Base-by-base conservation (phyloP, 2,797 vertebrate species). In the Euphonia xanthogaster region DNA sequence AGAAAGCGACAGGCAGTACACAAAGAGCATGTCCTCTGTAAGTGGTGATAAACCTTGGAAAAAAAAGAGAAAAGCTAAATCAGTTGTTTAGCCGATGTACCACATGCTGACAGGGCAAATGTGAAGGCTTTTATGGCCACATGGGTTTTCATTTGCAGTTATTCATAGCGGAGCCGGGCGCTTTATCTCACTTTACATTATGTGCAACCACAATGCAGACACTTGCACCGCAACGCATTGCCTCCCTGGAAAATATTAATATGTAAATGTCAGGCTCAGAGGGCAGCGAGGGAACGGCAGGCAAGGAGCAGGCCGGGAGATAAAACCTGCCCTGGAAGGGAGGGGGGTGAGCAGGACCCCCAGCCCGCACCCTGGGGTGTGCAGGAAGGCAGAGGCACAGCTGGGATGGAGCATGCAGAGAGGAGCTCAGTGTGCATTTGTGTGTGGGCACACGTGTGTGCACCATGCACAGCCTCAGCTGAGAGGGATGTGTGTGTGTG, bases 131-230 rank as follows among this genome's bases (percentile, higher is more conserved):
- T 96, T 96, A 92, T 84, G 91, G 97, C 97, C 97, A 94, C 94
- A 60, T 94, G 83, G 97, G 96, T 90, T 96, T 93, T 90, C 96
- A 94, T 97, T 96, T 96, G 97, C 93, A 96, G 91, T 94, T 96
- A 97, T 97, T 98, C 97, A 97, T 90, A 95, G 95, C 67, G 91
- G 95, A 95, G 93, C 97, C 81, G 35, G 75, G 95, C 72, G 94
- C 97, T 97, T 98, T 97, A 98, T 98, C 98, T 98, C 93, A 80
- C 95, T 95, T 96, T 96, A 86, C 98, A 95, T 96, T 96, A 97
- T 96, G 97, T 85, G 96, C 96, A 94, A 97, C 98, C 97, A 97
- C 82, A 94, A 97, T 93, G 96, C 96, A 96, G 97, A 96, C 97
- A 77, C 98, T 96, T 78, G 97, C 96, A 94, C 96, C 76, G 51